These are phyloP conservation scores for Apotomis capreana DNA, from an alignment of 2,888 invertebrate species.

Conservation along the genomic window DNA sequence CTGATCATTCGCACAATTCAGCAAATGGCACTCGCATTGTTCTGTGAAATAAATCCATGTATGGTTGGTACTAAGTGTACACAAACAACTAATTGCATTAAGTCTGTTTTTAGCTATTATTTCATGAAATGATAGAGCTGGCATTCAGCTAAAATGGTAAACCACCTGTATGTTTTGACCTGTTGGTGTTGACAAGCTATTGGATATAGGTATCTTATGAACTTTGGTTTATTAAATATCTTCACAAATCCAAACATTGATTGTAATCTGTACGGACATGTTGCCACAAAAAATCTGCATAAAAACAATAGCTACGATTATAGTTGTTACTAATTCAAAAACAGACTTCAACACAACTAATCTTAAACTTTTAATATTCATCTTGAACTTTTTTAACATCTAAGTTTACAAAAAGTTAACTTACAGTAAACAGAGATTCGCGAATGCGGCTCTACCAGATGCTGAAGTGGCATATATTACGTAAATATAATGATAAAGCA, in stretches of 20 bases:
- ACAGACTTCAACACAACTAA: constrained; percentile 3
- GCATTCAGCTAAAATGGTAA: not conserved
- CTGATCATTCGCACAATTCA: constrained; percentile 27
- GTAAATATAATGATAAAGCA: constrained; percentile 72
- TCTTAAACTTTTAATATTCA: not conserved
- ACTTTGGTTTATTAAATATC: not conserved
- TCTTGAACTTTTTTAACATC: not conserved
- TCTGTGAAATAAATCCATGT: not conserved
- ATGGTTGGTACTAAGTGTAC: not conserved
- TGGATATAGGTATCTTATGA: not conserved
- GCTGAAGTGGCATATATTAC: constrained; percentile 78
- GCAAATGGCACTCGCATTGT: constrained; percentile 36
- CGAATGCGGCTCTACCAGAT: constrained; percentile 70
- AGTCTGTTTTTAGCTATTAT: not conserved
- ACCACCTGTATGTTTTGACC: not conserved
- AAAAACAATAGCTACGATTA: constrained; percentile 9
- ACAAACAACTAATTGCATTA: constrained; percentile 18
- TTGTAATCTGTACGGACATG: constrained; percentile 2
- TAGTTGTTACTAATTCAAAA: not conserved
- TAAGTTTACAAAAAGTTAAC: constrained; percentile 44
- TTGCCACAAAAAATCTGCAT: constrained; percentile 12
- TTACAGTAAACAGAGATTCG: constrained; percentile 57
- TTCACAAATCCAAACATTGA: not conserved
- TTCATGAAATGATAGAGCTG: not conserved
- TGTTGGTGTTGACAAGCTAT: not conserved